These are phyloP conservation scores for Fistularia commersonii DNA, from an alignment of 2,797 vertebrate genomes.

Conservation along the genomic window DNA sequence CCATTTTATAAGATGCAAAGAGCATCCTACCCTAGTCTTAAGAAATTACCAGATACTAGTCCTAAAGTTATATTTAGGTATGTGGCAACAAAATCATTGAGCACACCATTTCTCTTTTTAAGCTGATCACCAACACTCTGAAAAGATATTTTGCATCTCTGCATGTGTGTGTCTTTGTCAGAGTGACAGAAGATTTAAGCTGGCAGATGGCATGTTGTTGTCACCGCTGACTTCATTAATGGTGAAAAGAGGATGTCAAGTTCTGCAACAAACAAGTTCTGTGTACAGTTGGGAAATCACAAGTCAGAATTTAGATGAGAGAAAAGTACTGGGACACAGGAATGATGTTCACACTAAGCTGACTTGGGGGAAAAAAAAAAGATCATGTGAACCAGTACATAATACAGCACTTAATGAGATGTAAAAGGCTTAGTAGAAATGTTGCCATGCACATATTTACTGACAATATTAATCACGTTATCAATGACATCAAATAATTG, in stretches of 20 bases:
- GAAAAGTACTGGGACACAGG: background rate
- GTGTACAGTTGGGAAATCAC: slow-evolving; percentile 18
- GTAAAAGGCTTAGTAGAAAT: too few species aligned
- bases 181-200: slow-evolving; percentile 16
- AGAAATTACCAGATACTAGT: slow-evolving; percentile 14
- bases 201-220: slow-evolving; percentile 50
- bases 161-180: background rate
- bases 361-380: too few species aligned
- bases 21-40: background rate
- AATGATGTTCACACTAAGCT: too few species aligned
- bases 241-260: slow-evolving; percentile 16
- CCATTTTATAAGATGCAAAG: too few species aligned
- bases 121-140: slow-evolving; percentile 31
- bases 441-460: too few species aligned
- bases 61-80: slow-evolving; percentile 31
- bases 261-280: slow-evolving; percentile 1
- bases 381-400: too few species aligned
- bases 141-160: slow-evolving; percentile 3
- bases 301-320: background rate
- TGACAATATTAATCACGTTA: too few species aligned
- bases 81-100: slow-evolving; percentile 25
- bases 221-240: slow-evolving; percentile 20
- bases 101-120: slow-evolving; percentile 26
- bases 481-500: too few species aligned
- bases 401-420: too few species aligned